These are phyloP conservation scores for Digitonthophagus gazella DNA, from an alignment of 2,888 invertebrate genomes.

Conservation along the genomic window DNA sequence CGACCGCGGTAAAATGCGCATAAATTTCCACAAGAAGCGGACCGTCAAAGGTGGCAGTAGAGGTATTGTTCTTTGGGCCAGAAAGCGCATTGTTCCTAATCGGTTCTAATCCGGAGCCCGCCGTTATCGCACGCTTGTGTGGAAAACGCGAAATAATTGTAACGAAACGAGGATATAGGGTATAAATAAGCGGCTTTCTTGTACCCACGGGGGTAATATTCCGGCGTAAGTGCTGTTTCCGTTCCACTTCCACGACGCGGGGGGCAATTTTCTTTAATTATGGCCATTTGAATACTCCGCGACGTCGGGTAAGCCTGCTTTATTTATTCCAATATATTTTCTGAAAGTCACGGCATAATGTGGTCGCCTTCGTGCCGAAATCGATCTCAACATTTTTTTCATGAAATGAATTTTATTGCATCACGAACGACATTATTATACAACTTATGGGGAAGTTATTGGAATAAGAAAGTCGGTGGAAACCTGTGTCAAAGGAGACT, in stretches of 20 bases:
- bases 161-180: not conserved
- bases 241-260: not conserved
- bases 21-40: conserved; percentile 15
- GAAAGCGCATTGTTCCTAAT: not conserved
- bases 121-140: not conserved
- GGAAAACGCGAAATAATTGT: not conserved
- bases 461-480: not conserved
- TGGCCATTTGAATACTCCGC: not conserved
- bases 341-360: not conserved
- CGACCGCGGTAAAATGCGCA: conserved; percentile 9
- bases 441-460: not conserved
- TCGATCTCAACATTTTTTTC: not conserved
- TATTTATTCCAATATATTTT: not conserved
- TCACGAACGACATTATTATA: not conserved
- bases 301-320: not conserved
- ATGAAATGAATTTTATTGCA: not conserved
- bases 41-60: conserved; percentile 9
- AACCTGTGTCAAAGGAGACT: not conserved
- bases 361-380: not conserved
- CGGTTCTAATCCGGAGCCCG: not conserved
- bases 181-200: not conserved
- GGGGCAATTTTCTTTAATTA: not conserved
- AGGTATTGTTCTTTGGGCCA: not conserved
- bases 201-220: not conserved
- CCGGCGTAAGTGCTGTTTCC: not conserved